phyloP scores from a whole-genome alignment of 1,140 invertebrate genomes.

The Mizuhopecten yessoensis region DNA sequence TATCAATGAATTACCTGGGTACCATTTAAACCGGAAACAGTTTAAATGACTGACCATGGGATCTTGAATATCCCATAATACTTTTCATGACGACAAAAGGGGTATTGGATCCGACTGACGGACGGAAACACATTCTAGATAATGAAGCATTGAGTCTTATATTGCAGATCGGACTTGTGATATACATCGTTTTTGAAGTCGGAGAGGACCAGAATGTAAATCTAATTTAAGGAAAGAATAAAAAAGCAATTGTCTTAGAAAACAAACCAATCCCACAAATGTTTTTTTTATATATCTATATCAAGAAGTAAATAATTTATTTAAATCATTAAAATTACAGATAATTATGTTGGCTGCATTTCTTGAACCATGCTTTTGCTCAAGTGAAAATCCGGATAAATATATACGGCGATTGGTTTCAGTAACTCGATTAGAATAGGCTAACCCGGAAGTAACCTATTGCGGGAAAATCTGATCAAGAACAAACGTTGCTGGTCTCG shows the following conservation, averaged over 20 bases:
- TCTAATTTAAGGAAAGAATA: too few species aligned
- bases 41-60: neutral
- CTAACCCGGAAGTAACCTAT: neutral
- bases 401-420: neutral
- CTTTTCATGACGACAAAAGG: neutral
- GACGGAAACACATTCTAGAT: neutral
- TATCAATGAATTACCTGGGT: neutral
- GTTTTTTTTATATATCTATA: too few species aligned
- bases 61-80: neutral
- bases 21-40: neutral
- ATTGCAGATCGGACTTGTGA: too few species aligned
- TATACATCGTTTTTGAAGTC: too few species aligned
- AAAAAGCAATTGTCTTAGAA: neutral
- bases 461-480: neutral
- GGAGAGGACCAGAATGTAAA: too few species aligned
- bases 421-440: neutral
- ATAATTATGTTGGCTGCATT: too few species aligned
- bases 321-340: too few species aligned
- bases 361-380: too few species aligned
- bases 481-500: neutral
- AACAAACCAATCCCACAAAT: neutral
- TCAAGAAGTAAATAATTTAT: too few species aligned
- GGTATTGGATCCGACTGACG: neutral
- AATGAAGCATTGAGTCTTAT: too few species aligned
- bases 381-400: neutral